Percentiles rank a stretch among this genome's conserved stretches.
phyloP scores from a whole-genome alignment of 2,888 invertebrate genomes.

The Boloria euphrosyne region DNA sequence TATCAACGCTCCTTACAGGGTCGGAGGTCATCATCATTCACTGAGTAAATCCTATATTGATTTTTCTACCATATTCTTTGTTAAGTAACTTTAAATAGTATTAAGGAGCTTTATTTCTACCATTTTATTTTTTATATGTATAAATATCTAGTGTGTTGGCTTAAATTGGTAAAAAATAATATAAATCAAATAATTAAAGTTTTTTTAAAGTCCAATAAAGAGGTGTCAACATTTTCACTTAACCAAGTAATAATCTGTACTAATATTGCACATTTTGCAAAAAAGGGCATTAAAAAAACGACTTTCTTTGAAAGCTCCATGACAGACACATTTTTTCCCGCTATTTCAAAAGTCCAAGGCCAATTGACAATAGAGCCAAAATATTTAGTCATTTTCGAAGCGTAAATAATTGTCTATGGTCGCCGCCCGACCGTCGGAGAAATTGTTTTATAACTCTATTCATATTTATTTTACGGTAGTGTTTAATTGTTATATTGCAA shows the following conservation, averaged over 20 bases:
- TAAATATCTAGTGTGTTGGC: too few relatives aligned
- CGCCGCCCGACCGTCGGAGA: conserved; percentile 46
- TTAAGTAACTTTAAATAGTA: too few relatives aligned
- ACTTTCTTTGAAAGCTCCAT: conserved; percentile 23
- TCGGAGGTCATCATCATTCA: too few relatives aligned
- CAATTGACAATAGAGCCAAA: conserved; percentile 44
- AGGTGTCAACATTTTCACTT: not conserved
- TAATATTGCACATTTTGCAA: conserved; percentile 27
- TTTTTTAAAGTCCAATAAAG: not conserved
- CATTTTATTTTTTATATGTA: too few relatives aligned
- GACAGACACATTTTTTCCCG: conserved; percentile 3
- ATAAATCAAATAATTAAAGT: too few relatives aligned
- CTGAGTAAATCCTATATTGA: too few relatives aligned
- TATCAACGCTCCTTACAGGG: too few relatives aligned
- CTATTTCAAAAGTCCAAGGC: conserved; percentile 41
- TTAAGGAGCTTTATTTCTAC: too few relatives aligned
- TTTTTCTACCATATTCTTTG: too few relatives aligned
- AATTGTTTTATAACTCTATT: conserved; percentile 57
- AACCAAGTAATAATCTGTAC: conserved; percentile 20
- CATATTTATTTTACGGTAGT: conserved; percentile 68
- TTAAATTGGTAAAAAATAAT: too few relatives aligned
- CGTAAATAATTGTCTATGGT: conserved; percentile 43
- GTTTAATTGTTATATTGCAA: conserved; percentile 65
- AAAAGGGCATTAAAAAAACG: conserved; percentile 17
- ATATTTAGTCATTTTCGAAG: conserved; percentile 54